Base-by-base conservation (phyloP, 2,797 vertebrate species). In the Lophotriccus pileatus region DNA sequence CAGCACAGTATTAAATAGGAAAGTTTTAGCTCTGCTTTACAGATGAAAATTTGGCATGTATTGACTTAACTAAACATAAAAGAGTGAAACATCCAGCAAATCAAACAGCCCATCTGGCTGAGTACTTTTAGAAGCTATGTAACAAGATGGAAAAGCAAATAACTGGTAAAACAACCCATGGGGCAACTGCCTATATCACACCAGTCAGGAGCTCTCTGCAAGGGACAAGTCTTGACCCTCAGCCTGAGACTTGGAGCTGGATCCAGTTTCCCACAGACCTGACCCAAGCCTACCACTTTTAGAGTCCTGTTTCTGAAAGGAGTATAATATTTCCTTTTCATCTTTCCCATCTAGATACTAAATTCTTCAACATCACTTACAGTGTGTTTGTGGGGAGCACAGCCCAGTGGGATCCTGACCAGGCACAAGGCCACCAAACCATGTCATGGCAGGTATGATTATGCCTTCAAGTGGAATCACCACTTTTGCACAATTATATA, bases 41-140 rank as follows among this genome's bases (percentile, higher is more conserved):
- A 68, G 60, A 92, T 80, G 81, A 95, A 93, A 93, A 93, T 93
- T 60, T 89, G 91, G 83, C 94, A 87, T 73, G 37, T 80, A 94
- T 84, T 91, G 92, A 93, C 81, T 95, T 89, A 76, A 77, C 52
- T 79, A 82, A 94, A 94, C 86, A 82, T 67, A 74, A 90, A 84
- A 60, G 70, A 53, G n/a, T 36, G 15, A 84, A 92, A 90, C 49
- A 90, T 36, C 17, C 70, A 82, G 77, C 64, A 93, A 90, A 95
- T 79, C 89, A 89, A 95, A 94, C 34, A 43, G 63, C 15, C 69
- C 56, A 89, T 88, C 77, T 89, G 74, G 47, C 77, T 63, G 50
- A 91, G 55, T 55, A 78, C 44, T 76, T 93, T 87, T 5, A 67
- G 67, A 87, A 76, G 74, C 55, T 55, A 32, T 37, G 30, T 16